These are phyloP conservation scores for Atopsyche davidsoni DNA, from an alignment of 1,140 invertebrate species.

Conservation along the genomic window DNA sequence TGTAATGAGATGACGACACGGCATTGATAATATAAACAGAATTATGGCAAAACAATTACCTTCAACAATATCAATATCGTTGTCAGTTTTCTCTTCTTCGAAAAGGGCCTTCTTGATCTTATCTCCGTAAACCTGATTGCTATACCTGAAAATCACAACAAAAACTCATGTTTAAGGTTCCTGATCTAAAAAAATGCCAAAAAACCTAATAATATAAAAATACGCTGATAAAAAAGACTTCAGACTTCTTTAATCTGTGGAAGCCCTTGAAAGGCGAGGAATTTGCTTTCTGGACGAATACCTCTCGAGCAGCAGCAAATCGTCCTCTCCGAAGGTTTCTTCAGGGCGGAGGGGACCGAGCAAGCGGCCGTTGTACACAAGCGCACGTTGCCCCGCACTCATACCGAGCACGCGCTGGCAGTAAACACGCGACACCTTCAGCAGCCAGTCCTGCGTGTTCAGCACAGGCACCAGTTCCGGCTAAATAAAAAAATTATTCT, in stretches of 20 bases:
- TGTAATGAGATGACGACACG: not conserved
- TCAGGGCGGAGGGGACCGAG: slow-evolving; percentile 73
- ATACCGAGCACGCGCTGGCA: slow-evolving; percentile 52
- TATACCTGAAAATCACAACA: slow-evolving; percentile 45
- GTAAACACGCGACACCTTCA: slow-evolving; percentile 58
- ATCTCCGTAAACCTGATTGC: slow-evolving; percentile 67
- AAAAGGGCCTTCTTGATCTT: slow-evolving; percentile 66
- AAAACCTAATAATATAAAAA: not conserved
- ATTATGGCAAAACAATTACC: slow-evolving; percentile 29
- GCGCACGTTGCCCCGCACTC: slow-evolving; percentile 52
- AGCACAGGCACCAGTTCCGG: slow-evolving; percentile 41
- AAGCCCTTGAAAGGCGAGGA: too few relatives aligned
- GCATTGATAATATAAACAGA: not conserved
- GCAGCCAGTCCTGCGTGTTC: slow-evolving; percentile 47
- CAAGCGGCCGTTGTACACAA: slow-evolving; percentile 87
- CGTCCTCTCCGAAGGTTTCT: slow-evolving; percentile 83
- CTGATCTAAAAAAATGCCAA: not conserved
- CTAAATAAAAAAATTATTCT: slow-evolving; percentile 28
- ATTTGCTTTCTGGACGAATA: slow-evolving; percentile 38
- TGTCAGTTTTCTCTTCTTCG: slow-evolving; percentile 42
- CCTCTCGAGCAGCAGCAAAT: slow-evolving; percentile 86
- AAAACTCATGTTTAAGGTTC: too few relatives aligned
- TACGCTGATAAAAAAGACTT: too few relatives aligned
- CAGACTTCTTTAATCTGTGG: too few relatives aligned
- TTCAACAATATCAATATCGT: slow-evolving; percentile 48